Base-by-base conservation (phyloP, 2,797 vertebrate genomes). In the Mionectes olivaceus region DNA sequence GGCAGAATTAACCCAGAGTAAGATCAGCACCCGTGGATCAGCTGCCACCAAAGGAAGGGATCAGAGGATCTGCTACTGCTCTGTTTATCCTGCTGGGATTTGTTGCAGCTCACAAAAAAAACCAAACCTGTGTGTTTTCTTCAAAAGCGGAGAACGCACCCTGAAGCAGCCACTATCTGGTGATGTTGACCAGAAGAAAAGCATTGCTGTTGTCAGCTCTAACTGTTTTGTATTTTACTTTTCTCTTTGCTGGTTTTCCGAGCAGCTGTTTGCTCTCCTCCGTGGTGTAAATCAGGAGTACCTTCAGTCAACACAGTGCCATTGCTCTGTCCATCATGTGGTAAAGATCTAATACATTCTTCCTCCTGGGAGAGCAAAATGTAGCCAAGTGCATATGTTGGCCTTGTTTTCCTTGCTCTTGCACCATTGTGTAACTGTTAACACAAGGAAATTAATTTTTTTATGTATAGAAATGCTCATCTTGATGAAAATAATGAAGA, bases 141-240 rank as follows among this genome's bases (percentile, higher is more conserved):
- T 95, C 86, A 85, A 90, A 97, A 94, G 18, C 17, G 47, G 24
- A 91, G 32, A 96, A 33, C 21, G 44, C 39, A 95, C 27, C 59
- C 90, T 88, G 71, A 92, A 95, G 77, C 81, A 53, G 28, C 61
- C 90, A 2, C 89, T 95, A 49, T 91, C 67, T 94, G 61, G 70
- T 93, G 94, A 46, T 59, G 84, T 50, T 79, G 93, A 97, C 90
- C 90, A 92, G 69, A 96, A 96, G 79, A 22, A 88, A 94, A 92
- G 47, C 41, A 53, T 35, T 49, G 67, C 46, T 75, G 27, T 59
- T 93, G 37, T 79, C 67, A 77, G 69, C 59, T 85, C 90, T 79
- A 93, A 55, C 61, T 65, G 22, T 44, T 95, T 77, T 64, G 6
- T 41, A 53, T 95, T 96, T 95, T 89, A 64, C n/a, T 96, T 94